These are phyloP conservation scores for Nomada flava DNA, from an alignment of 2,888 invertebrate genomes.

Conservation along the genomic window DNA sequence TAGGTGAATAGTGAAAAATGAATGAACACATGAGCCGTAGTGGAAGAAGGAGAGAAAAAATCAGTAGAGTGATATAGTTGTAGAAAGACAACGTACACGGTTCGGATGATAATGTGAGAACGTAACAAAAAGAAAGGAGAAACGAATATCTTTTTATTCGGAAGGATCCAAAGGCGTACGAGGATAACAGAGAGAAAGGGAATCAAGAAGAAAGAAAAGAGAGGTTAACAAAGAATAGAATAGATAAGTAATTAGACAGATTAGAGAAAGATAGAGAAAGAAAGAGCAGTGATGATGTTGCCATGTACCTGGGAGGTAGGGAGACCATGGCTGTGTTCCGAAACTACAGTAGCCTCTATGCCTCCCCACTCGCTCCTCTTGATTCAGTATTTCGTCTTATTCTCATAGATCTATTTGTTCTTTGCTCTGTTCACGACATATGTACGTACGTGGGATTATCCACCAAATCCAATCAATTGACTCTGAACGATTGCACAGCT, in stretches of 20 bases:
- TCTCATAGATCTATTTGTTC: conserved; percentile 74
- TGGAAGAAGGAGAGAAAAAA: conserved; percentile 1
- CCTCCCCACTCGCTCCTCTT: conserved; percentile 80
- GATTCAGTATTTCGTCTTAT: conserved; percentile 74
- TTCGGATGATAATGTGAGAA: conserved; percentile 44
- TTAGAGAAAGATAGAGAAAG: conserved; percentile 65
- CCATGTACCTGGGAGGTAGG: conserved; percentile 87
- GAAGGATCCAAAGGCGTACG: not conserved
- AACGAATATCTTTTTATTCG: not conserved
- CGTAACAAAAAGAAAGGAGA: not conserved
- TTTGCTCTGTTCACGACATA: conserved; percentile 77
- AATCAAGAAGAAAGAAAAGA: not conserved
- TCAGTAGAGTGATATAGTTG: conserved; percentile 1
- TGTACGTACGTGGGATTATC: conserved; percentile 79
- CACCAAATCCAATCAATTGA: conserved; percentile 80
- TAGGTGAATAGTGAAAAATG: conserved; percentile 71
- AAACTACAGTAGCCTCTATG: conserved; percentile 85
- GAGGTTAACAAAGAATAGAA: conserved; percentile 13
- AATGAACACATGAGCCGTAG: conserved; percentile 71
- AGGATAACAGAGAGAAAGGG: conserved; percentile 2
- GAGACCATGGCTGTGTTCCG: conserved; percentile 88
- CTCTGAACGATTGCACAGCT: conserved; percentile 78
- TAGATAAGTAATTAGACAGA: conserved; percentile 59
- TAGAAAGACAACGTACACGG: conserved; percentile 13
- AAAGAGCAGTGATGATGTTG: conserved; percentile 82